A percentile compares a stretch with the other conserved stretches of the same genome.
These are phyloP conservation scores for Cataglyphis livida DNA, from an alignment of 2,888 invertebrate genomes.

Conservation along the genomic window DNA sequence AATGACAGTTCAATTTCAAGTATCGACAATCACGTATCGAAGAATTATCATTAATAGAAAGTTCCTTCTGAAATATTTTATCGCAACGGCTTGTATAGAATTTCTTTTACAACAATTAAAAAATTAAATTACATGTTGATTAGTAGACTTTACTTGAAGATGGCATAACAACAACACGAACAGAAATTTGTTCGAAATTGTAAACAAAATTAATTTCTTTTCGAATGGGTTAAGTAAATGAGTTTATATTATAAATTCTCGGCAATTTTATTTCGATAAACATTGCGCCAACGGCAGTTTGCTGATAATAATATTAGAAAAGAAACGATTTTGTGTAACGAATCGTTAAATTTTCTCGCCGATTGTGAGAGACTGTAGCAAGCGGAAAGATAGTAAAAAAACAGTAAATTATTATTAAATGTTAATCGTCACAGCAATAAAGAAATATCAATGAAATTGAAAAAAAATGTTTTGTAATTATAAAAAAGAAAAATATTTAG, in stretches of 20 bases:
- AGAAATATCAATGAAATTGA: slow-evolving; percentile 22
- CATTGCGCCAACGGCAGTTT: slow-evolving; percentile 37
- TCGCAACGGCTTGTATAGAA: not conserved
- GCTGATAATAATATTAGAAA: slow-evolving; percentile 49
- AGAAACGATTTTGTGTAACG: slow-evolving; percentile 52
- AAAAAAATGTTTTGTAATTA: not conserved
- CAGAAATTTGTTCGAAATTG: slow-evolving; percentile 45
- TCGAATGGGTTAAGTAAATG: slow-evolving; percentile 47
- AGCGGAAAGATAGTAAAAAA: not conserved
- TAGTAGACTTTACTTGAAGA: slow-evolving; percentile 30
- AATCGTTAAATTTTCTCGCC: slow-evolving; percentile 52
- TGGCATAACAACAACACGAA: slow-evolving; percentile 24
- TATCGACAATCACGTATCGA: not conserved
- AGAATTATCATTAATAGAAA: slow-evolving; percentile 26
- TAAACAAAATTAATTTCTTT: slow-evolving; percentile 53
- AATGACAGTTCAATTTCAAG: not conserved
- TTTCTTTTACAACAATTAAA: slow-evolving; percentile 26
- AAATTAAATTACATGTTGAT: slow-evolving; percentile 51
- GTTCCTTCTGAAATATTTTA: slow-evolving; percentile 8
- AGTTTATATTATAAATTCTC: slow-evolving; percentile 52
- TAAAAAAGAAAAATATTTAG: slow-evolving; percentile 3
- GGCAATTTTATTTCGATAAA: slow-evolving; percentile 51
- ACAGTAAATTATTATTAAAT: slow-evolving; percentile 38
- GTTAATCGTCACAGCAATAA: slow-evolving; percentile 20
- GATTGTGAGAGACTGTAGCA: slow-evolving; percentile 19